Conservation (phyloP, 2,888 invertebrate species). For the Lamproptera curius region DNA sequence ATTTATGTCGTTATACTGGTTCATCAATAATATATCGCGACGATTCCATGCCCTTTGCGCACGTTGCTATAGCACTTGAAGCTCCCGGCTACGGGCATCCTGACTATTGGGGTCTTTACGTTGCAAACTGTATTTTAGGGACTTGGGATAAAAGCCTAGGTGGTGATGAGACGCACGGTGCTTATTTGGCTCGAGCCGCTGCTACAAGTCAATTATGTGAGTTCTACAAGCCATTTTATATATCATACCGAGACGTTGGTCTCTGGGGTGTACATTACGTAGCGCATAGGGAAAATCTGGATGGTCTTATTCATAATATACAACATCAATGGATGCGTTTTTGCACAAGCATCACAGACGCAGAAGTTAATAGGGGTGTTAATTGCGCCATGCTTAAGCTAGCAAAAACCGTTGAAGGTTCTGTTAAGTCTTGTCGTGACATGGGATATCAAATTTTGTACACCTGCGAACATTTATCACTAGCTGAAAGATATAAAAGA, state of each 20-base stretch:
- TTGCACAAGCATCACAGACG: slow-evolving; percentile 37
- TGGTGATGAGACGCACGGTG: slow-evolving; percentile 41
- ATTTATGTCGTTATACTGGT: slow-evolving; percentile 38
- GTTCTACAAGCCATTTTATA: slow-evolving; percentile 60
- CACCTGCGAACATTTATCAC: slow-evolving; percentile 34
- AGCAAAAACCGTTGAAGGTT: slow-evolving; percentile 39
- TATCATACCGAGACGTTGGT: slow-evolving; percentile 57
- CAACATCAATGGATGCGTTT: slow-evolving; percentile 61
- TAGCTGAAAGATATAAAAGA: slow-evolving; percentile 26
- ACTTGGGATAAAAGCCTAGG: slow-evolving; percentile 56
- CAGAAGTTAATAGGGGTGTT: slow-evolving; percentile 48
- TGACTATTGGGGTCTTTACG: slow-evolving; percentile 48
- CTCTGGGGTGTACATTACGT: slow-evolving; percentile 71
- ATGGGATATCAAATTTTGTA: slow-evolving; percentile 54
- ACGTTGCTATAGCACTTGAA: slow-evolving; percentile 65
- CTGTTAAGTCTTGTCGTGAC: slow-evolving; percentile 46
- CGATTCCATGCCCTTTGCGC: slow-evolving; percentile 60
- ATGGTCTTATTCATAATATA: slow-evolving; percentile 50
- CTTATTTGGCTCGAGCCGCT: slow-evolving; percentile 42
- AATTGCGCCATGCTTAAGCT: slow-evolving; percentile 46
- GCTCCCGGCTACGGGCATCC: slow-evolving; percentile 51
- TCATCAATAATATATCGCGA: slow-evolving; percentile 47
- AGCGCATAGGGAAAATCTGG: slow-evolving; percentile 40
- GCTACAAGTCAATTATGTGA: slow-evolving; percentile 48
- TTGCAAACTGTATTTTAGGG: slow-evolving; percentile 55